Evolutionary conservation across 2,113 vertebrate genomes (phyloP).

Genomic region (Tinamus guttatus): DNA sequence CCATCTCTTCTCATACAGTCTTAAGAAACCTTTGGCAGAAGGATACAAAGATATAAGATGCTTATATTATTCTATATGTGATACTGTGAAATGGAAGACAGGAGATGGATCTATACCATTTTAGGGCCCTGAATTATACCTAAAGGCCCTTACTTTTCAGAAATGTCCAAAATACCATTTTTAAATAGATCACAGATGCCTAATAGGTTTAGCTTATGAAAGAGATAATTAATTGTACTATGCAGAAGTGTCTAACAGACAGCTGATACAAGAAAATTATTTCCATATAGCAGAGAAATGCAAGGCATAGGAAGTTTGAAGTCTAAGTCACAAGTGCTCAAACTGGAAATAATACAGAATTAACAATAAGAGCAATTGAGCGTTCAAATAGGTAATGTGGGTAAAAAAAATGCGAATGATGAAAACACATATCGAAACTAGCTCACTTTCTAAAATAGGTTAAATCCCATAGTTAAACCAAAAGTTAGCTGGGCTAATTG

Average conservation of each 20-base stretch:
- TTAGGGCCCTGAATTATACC: background rate
- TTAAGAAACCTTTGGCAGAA: background rate
- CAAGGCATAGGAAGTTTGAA: background rate
- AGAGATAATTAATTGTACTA: background rate
- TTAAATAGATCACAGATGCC: background rate
- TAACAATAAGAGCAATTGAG: background rate
- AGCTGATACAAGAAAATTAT: background rate
- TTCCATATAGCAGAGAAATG: background rate
- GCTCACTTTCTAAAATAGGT: background rate
- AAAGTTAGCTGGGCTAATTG: background rate
- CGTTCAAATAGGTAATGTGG: background rate
- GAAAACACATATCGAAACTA: background rate
- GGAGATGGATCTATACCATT: background rate
- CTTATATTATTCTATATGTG: background rate
- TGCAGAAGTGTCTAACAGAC: background rate
- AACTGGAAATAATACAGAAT: background rate
- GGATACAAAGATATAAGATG: background rate
- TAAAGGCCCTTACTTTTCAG: background rate
- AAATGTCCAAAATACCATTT: background rate
- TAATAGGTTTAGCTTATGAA: background rate
- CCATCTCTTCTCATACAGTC: accelerated
- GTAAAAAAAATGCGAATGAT: background rate
- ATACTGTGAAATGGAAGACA: background rate
- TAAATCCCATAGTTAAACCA: background rate
- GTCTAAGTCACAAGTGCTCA: background rate